Conservation (phyloP, 2,888 invertebrate genomes). For the Ganaspis brasiliensis region DNA sequence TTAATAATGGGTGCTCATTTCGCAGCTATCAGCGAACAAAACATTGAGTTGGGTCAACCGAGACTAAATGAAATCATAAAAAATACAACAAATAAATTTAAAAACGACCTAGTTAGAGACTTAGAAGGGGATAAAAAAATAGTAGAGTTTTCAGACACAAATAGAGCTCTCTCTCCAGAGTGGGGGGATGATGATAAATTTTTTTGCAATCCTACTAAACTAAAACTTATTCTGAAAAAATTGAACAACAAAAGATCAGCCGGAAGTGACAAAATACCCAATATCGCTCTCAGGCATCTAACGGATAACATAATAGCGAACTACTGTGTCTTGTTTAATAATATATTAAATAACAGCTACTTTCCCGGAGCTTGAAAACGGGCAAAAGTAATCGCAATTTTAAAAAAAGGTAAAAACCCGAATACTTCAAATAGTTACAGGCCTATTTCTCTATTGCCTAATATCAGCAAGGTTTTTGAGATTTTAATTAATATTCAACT, state of each 20-base stretch:
- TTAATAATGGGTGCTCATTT: neutral
- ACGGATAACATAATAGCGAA: conserved; percentile 6
- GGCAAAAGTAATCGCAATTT: conserved; percentile 60
- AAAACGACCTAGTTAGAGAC: neutral
- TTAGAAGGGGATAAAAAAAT: neutral
- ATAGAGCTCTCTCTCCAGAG: neutral
- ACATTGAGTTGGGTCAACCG: neutral
- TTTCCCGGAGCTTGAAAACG: conserved; percentile 65
- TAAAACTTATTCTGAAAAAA: conserved; percentile 44
- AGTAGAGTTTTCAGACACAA: conserved; percentile 25
- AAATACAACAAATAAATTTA: neutral
- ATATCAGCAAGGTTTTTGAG: too few species aligned
- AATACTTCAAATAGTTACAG: too few species aligned
- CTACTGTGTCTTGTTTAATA: conserved; percentile 54
- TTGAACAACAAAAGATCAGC: conserved; percentile 60
- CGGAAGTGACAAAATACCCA: conserved; percentile 51
- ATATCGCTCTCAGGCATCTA: conserved; percentile 47
- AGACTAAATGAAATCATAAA: neutral
- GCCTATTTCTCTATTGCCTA: neutral
- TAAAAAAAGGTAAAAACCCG: conserved; percentile 50
- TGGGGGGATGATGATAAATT: neutral
- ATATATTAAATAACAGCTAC: conserved; percentile 61
- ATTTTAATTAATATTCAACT: too few species aligned
- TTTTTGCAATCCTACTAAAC: conserved; percentile 19
- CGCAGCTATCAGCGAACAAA: neutral